Base-by-base conservation (phyloP, 1,140 invertebrate genomes). In the Kradibia gibbosae region DNA sequence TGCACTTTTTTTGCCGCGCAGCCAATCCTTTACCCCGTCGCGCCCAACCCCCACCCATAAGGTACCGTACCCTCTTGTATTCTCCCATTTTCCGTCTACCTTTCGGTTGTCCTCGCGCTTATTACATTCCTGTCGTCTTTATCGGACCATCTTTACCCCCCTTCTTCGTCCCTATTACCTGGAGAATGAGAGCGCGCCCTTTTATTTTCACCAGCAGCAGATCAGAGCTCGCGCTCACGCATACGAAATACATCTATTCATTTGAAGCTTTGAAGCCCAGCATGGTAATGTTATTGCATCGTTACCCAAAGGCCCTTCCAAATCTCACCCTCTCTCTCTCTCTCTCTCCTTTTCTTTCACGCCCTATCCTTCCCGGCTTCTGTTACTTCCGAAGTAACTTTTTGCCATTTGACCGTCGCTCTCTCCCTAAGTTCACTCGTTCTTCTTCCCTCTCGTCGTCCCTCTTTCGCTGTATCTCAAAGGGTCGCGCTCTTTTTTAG, bases 251-350 rank as follows among this genome's bases (percentile, higher is more conserved):
- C 85, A 85, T 87, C 85, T 85, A 87, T 87, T 87, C 86, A 85
- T 86, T 87, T 86, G 81, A 31, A 48, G 84, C 87, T 87, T 88
- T 88, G 86, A 87, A 82, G 86, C 83, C 86, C 81, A 78, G 42
- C 80, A 87, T 87, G 86, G 85, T 88, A 88, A 88, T 87, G 85
- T 88, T 87, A 88, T 88, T 87, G 86, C 86, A 87, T 87, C 85
- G 86, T 87, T 87, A 87, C 85, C 80, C 78, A 85, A 86, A 81
- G 83, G 82, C 55, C n/a, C n/a, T n/a, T n/a, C n/a, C n/a, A n/a
- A n/a, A n/a, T n/a, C 36, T 53, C 50, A 0, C 17, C 11, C 22
- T 73, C 17, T 70, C 25, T 25, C 20, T 73, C 25, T 8, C 42
- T 45, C 13, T 45, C 42, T 45, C 42, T 45, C 42, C n/a, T 20